Percentiles rank a stretch among this genome's conserved stretches.
These are phyloP conservation scores for Tragelaphus scriptus DNA, from an alignment of 2,113 vertebrate species.

Conservation along the genomic window DNA sequence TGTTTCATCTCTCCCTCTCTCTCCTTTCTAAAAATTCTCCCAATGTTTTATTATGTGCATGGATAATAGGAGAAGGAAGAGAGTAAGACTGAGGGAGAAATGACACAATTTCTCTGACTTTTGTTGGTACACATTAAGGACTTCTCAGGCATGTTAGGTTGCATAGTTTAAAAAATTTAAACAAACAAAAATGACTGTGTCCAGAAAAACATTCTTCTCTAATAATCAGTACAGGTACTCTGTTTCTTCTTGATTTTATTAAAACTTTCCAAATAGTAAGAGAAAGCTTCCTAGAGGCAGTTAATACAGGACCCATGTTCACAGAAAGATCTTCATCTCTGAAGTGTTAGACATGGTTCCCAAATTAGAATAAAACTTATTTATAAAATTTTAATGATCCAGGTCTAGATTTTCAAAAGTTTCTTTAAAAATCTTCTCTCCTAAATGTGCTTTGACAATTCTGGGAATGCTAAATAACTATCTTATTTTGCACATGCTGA, in stretches of 20 bases:
- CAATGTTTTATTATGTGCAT: constrained; percentile 75
- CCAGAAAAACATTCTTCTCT: not conserved
- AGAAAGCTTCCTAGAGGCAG: not conserved
- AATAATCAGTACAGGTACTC: not conserved
- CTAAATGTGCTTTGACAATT: constrained; percentile 29
- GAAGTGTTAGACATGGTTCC: not conserved
- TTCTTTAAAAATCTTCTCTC: not conserved
- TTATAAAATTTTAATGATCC: constrained; percentile 8
- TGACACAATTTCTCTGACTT: constrained; percentile 56
- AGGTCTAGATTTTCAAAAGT: not conserved
- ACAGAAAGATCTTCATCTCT: not conserved
- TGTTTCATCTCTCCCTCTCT: constrained; percentile 74
- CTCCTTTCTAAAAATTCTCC: constrained; percentile 26
- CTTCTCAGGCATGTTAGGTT: not conserved
- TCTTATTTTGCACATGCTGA: not conserved
- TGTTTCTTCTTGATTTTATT: constrained; percentile 31
- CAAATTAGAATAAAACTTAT: constrained; percentile 29
- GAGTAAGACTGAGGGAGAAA: constrained; percentile 57
- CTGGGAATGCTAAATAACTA: not conserved
- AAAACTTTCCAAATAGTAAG: not conserved
- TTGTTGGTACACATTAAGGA: not conserved
- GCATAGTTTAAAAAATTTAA: constrained; percentile 39
- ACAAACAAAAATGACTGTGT: constrained; percentile 17
- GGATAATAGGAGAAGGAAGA: constrained; percentile 65
- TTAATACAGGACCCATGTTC: not conserved